These are phyloP conservation scores for Encarsia formosa DNA, from an alignment of 2,888 invertebrate genomes.

Conservation along the genomic window DNA sequence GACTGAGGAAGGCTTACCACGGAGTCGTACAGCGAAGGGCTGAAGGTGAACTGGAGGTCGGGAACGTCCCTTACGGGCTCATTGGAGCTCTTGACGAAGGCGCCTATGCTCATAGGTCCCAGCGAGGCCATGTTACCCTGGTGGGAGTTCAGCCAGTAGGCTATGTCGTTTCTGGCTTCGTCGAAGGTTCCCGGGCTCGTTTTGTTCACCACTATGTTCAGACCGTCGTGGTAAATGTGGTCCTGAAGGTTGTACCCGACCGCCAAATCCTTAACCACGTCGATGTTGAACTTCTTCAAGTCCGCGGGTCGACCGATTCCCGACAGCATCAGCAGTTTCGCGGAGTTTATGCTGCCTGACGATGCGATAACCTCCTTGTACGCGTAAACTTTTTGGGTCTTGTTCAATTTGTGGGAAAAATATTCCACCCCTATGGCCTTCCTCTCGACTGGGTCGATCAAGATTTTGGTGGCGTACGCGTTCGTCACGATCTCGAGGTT, in stretches of 20 bases:
- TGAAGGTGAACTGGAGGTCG: conserved; percentile 75
- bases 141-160: conserved; percentile 4
- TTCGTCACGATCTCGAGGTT: conserved; percentile 52
- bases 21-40: conserved; percentile 58
- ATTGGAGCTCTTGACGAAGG: not conserved
- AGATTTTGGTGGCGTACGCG: conserved; percentile 64
- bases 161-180: not conserved
- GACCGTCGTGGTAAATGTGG: conserved; percentile 59
- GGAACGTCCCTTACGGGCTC: conserved; percentile 54
- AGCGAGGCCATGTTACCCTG: not conserved
- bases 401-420: conserved; percentile 56
- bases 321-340: conserved; percentile 80
- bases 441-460: conserved; percentile 61
- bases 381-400: conserved; percentile 52
- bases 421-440: conserved; percentile 68
- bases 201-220: not conserved
- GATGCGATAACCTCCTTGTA: conserved; percentile 73
- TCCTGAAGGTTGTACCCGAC: conserved; percentile 81
- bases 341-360: conserved; percentile 75
- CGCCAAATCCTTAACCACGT: conserved; percentile 62
- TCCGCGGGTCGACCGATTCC: conserved; percentile 71
- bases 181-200: not conserved
- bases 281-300: conserved; percentile 58
- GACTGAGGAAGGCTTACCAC: not conserved
- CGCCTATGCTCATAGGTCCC: not conserved